phyloP scores from a whole-genome alignment of 1,140 invertebrate genomes.

The Pissodes strobi region DNA sequence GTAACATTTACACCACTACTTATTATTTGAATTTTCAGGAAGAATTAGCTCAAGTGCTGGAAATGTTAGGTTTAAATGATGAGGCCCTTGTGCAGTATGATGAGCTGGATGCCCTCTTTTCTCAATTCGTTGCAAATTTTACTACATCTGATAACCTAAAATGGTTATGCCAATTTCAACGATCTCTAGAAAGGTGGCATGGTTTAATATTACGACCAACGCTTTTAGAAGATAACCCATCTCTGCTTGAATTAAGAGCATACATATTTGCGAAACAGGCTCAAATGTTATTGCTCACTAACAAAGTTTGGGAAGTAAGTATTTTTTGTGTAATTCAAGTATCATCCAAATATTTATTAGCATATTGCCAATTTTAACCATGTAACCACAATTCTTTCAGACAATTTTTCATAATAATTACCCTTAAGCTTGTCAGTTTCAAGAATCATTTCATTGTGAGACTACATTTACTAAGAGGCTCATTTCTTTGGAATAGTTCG shows the following conservation, averaged over 20 bases:
- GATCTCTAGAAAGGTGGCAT: conserved; percentile 78
- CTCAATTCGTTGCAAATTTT: conserved; percentile 93
- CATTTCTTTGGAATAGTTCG: no score
- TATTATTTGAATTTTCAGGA: no score
- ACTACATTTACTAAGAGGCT: no score
- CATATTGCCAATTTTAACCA: no score
- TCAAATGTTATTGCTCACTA: conserved; percentile 76
- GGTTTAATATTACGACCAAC: conserved; percentile 71
- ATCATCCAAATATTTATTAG: no score
- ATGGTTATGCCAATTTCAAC: conserved; percentile 80
- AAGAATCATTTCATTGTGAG: no score
- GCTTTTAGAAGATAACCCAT: conserved; percentile 45
- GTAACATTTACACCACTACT: no score
- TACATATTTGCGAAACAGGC: conserved; percentile 94
- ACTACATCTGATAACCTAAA: conserved; percentile 79
- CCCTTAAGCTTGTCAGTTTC: no score
- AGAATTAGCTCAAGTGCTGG: conserved; percentile 91
- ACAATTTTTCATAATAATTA: no score
- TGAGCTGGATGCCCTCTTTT: conserved; percentile 95
- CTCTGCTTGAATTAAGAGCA: conserved; percentile 86
- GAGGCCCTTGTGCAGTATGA: conserved; percentile 97
- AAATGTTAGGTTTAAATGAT: conserved; percentile 91
- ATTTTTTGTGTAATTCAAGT: no score
- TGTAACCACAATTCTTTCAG: no score
- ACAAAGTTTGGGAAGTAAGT: conserved; percentile 80